Percentiles rank a stretch among this genome's conserved stretches.
Conservation (phyloP, 2,888 invertebrate species). For the Euplagia quadripunctaria region DNA sequence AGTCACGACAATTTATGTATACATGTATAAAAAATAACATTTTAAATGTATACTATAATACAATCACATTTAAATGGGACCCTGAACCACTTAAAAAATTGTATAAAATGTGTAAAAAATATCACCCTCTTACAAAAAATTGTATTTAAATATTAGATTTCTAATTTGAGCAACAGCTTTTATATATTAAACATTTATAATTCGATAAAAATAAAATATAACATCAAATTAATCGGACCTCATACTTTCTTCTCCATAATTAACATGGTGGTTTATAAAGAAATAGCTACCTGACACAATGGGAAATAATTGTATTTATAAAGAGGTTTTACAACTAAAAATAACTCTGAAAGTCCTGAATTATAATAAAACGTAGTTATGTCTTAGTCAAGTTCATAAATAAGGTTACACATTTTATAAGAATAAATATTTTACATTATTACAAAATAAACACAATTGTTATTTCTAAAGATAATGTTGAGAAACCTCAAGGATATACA, state of each 20-base stretch:
- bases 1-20: constrained; percentile 10
- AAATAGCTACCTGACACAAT: neutral
- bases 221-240: neutral
- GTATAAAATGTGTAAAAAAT: neutral
- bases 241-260: neutral
- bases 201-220: neutral
- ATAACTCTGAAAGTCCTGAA: neutral
- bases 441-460: neutral
- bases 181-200: neutral
- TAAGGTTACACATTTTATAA: neutral
- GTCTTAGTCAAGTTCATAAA: neutral
- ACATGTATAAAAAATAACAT: constrained; percentile 8
- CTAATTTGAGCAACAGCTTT: constrained; percentile 39
- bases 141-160: constrained; percentile 12
- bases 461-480: too few species aligned
- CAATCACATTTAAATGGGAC: constrained; percentile 27
- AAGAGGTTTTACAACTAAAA: neutral
- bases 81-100: constrained; percentile 14
- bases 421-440: neutral
- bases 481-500: too few species aligned
- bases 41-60: constrained; percentile 22
- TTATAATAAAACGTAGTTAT: neutral
- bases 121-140: constrained; percentile 15
- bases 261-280: neutral
- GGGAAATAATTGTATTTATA: neutral